Percentiles rank a stretch among this genome's conserved stretches.
phyloP scores from a whole-genome alignment of 2,888 invertebrate species.

The Acheta domesticus region DNA sequence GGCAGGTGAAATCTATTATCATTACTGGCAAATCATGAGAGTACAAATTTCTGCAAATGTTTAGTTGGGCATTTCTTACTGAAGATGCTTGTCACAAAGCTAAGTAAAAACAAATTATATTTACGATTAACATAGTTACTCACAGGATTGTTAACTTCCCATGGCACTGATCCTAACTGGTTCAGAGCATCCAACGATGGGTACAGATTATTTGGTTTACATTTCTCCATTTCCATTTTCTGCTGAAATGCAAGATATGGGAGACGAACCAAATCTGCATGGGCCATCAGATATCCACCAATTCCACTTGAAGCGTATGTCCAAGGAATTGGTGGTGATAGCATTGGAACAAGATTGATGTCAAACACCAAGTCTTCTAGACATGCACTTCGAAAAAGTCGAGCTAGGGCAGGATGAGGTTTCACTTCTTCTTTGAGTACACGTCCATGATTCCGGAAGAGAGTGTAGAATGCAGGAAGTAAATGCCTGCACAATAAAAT shows the following conservation, averaged over 20 bases:
- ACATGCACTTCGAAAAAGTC: slow-evolving; percentile 65
- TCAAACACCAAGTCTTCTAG: slow-evolving; percentile 69
- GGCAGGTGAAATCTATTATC: too few species aligned
- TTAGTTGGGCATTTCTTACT: too few species aligned
- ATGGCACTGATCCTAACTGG: slow-evolving; percentile 86
- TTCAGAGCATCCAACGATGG: slow-evolving; percentile 90
- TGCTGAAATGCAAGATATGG: slow-evolving; percentile 62
- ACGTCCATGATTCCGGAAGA: slow-evolving; percentile 67
- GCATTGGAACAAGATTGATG: slow-evolving; percentile 63
- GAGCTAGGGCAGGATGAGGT: slow-evolving; percentile 75
- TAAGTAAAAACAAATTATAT: too few species aligned
- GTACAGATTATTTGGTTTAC: slow-evolving; percentile 61
- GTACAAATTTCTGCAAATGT: too few species aligned
- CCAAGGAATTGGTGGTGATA: slow-evolving; percentile 88
- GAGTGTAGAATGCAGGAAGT: slow-evolving; percentile 74
- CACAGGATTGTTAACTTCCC: slow-evolving; percentile 81
- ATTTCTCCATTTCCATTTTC: slow-evolving; percentile 58
- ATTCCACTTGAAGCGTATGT: slow-evolving; percentile 65
- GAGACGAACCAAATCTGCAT: slow-evolving; percentile 61
- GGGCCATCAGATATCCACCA: slow-evolving; percentile 74
- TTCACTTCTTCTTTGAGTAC: slow-evolving; percentile 60
- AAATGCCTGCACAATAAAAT: slow-evolving; percentile 52
- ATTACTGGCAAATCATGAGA: too few species aligned
- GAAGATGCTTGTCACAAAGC: too few species aligned
- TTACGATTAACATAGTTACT: slow-evolving; percentile 34